A percentile compares a stretch with the other conserved stretches of the same genome.
Conservation (phyloP, 2,797 vertebrate species). For the Microctenopoma steveboyesi region DNA sequence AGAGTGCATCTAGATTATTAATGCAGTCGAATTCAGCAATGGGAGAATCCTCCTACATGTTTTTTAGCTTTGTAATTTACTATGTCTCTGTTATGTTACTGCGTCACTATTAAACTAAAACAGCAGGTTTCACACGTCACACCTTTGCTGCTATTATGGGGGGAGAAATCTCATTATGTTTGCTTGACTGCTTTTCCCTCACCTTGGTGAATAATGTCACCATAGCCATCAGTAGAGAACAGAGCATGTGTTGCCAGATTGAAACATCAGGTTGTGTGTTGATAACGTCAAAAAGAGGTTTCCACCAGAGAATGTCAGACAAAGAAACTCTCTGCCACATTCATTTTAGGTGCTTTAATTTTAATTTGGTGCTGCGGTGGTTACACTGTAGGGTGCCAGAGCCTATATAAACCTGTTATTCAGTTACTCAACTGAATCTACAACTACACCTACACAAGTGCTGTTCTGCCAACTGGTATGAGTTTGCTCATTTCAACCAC, state of each 20-base stretch:
- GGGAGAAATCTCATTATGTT: constrained; percentile 73
- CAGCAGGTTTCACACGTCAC: constrained; percentile 34
- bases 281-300: constrained; percentile 56
- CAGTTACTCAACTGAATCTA: constrained; percentile 50
- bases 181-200: constrained; percentile 73
- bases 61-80: constrained; percentile 22
- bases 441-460: constrained; percentile 44
- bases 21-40: background rate
- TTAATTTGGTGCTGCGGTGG: constrained; percentile 42
- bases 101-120: constrained; percentile 27
- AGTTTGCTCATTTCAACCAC: constrained; percentile 41
- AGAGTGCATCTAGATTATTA: background rate
- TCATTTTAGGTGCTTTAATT: constrained; percentile 48
- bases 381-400: constrained; percentile 28
- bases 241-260: constrained; percentile 72
- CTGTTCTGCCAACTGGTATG: constrained; percentile 37
- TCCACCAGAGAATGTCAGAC: constrained; percentile 26
- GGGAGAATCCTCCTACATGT: constrained; percentile 13
- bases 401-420: constrained; percentile 59
- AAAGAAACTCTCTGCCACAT: constrained; percentile 19
- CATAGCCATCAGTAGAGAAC: constrained; percentile 69
- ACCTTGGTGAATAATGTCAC: constrained; percentile 65
- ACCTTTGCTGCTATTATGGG: constrained; percentile 48
- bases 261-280: constrained; percentile 64
- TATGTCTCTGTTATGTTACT: no score